Evolutionary conservation across 2,888 invertebrate genomes (phyloP).

Genomic region (Onchidella celtica): DNA sequence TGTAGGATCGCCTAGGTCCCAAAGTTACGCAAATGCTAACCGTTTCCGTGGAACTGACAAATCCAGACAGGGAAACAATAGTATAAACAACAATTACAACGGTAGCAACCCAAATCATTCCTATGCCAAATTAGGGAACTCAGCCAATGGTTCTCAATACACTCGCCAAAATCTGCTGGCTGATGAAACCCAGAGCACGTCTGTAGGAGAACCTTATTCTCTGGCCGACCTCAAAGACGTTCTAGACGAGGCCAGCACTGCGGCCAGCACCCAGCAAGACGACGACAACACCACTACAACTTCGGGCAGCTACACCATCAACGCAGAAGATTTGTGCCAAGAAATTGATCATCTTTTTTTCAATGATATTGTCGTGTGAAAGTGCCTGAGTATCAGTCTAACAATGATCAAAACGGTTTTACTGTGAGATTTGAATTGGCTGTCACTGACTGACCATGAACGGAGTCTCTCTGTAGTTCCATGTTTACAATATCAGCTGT

Average conservation of each 20-base stretch:
- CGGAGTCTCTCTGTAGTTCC: too few species aligned
- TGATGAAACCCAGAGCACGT: conserved; percentile 36
- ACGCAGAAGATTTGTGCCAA: conserved; percentile 76
- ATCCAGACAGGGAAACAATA: background rate
- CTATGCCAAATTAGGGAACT: background rate
- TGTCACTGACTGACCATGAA: too few species aligned
- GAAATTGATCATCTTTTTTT: conserved; percentile 78
- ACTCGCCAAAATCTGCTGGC: background rate
- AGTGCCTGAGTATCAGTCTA: background rate
- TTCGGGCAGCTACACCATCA: conserved; percentile 77
- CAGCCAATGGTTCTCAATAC: background rate
- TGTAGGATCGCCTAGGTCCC: conserved; percentile 2
- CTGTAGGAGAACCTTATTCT: conserved; percentile 59
- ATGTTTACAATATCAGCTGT: too few species aligned
- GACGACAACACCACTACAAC: conserved; percentile 71
- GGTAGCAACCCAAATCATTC: background rate
- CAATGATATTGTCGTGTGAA: conserved; percentile 69
- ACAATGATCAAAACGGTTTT: too few species aligned
- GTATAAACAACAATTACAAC: background rate
- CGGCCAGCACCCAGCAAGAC: conserved; percentile 54
- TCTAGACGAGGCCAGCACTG: conserved; percentile 37
- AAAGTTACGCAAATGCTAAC: conserved; percentile 21
- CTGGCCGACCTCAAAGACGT: conserved; percentile 68
- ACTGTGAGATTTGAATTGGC: too few species aligned
- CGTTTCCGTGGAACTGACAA: too few species aligned